A percentile compares a stretch with the other conserved stretches of the same genome.
These are phyloP conservation scores for Nyctibius bracteatus DNA, from an alignment of 2,113 vertebrate species.

Conservation along the genomic window DNA sequence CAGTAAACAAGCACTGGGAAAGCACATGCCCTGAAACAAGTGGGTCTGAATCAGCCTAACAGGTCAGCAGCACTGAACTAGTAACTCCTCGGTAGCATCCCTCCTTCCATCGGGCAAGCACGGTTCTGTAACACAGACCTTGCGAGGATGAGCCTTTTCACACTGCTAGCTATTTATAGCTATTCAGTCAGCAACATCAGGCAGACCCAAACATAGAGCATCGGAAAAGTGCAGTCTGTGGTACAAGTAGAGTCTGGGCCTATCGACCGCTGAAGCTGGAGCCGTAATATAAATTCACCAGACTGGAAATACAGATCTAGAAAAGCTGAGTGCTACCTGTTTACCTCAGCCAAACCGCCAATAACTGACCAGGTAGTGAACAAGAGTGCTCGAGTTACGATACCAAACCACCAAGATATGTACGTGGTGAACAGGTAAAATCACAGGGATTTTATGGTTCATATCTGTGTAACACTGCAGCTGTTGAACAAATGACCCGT, in stretches of 20 bases:
- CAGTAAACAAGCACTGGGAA: not conserved
- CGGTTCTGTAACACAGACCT: not conserved
- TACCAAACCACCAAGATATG: not conserved
- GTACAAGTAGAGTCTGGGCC: not conserved
- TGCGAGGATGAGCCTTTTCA: not conserved
- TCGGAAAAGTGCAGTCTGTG: not conserved
- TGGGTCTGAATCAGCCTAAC: not conserved
- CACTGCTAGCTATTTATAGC: not conserved
- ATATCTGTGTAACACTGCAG: not conserved
- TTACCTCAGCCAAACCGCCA: not conserved
- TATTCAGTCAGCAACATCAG: not conserved
- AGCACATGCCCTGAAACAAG: not conserved
- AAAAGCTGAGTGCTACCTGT: not conserved
- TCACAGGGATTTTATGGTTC: not conserved
- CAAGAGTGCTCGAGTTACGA: rapidly evolving
- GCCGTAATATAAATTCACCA: not conserved
- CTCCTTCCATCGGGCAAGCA: not conserved
- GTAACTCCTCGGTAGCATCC: not conserved
- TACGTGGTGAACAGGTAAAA: not conserved
- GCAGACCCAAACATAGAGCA: not conserved
- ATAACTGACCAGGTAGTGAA: not conserved
- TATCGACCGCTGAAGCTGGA: not conserved
- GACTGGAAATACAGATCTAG: not conserved
- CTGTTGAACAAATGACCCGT: not conserved
- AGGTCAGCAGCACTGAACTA: not conserved